phyloP scores from a whole-genome alignment of 1,140 invertebrate species.

The Yoshiicerus persimilis region DNA sequence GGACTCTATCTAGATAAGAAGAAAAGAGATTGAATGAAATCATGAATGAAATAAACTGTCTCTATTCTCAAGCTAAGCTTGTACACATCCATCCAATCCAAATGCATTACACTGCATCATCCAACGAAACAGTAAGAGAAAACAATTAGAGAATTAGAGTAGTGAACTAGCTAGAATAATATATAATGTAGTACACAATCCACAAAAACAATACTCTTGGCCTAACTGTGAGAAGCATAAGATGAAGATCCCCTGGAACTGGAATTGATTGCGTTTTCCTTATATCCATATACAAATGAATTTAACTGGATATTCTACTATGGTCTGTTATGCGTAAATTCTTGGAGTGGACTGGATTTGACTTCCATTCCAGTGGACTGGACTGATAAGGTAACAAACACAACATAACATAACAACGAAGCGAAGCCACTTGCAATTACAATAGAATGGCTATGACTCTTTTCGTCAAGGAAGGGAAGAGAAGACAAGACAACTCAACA shows the following conservation, averaged over 20 bases:
- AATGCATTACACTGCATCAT: neutral
- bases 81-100: neutral
- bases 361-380: neutral
- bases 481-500: neutral
- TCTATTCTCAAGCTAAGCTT: no score
- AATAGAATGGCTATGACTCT: neutral
- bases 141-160: conserved; percentile 23
- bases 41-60: neutral
- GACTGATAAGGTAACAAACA: neutral
- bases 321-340: neutral
- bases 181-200: neutral
- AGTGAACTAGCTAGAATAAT: neutral
- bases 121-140: neutral
- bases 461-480: neutral
- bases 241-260: conserved; percentile 9
- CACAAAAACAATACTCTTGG: neutral
- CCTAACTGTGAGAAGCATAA: neutral
- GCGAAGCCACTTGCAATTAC: neutral
- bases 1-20: neutral
- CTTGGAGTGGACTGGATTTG: neutral
- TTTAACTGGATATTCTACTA: neutral
- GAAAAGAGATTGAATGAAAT: neutral
- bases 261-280: neutral
- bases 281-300: neutral
- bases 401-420: neutral